Base-by-base conservation (phyloP, 2,797 vertebrate species). In the Borostomias antarcticus region DNA sequence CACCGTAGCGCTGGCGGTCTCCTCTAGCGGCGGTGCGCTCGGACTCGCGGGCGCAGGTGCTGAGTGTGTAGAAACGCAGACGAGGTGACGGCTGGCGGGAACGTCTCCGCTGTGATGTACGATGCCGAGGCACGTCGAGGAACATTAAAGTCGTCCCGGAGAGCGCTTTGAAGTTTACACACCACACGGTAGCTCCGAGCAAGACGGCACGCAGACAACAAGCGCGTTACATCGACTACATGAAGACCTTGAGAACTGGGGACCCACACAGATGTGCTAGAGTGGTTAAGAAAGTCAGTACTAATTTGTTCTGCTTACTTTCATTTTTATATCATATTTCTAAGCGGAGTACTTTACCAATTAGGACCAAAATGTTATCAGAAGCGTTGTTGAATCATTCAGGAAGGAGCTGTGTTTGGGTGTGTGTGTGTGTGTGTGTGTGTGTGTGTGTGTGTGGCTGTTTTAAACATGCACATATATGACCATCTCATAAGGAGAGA, bases 71-170 rank as follows among this genome's bases (percentile, higher is more conserved):
- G 63, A 75, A 80, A 66, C 71, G 70, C 71, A 37, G 58, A 28
- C 70, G 75, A 75, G 72, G 79, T 77, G 73, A 80, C 72, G 69
- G 72, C 73, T 66, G 64, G 66, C 74, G 51, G 57, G 64, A 64
- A 69, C 69, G 72, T 72, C 76, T 72, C 77, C 74, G 57, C 74
- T 62, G 68, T 77, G 75, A 80, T 76, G 69, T 83, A 75, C 78
- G 73, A 82, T 76, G 68, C 37, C 64, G 54, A 75, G 30, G 68
- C 63, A 56, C 54, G 75, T 52, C 58, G 67, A 59, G 67, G 60
- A 51, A 73, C 71, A 74, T 73, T 71, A 71, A 75, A 72, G 74
- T 65, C 66, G 29, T 62, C 28, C 32, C 45, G 45, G 50, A 47
- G 51, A 26, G 47, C 11, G 51, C n/a, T 69, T 48, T 64, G 29